Percentiles rank a stretch among this genome's conserved stretches.
phyloP scores from a whole-genome alignment of 2,113 vertebrate genomes.

The Orientallactaga bullata region DNA sequence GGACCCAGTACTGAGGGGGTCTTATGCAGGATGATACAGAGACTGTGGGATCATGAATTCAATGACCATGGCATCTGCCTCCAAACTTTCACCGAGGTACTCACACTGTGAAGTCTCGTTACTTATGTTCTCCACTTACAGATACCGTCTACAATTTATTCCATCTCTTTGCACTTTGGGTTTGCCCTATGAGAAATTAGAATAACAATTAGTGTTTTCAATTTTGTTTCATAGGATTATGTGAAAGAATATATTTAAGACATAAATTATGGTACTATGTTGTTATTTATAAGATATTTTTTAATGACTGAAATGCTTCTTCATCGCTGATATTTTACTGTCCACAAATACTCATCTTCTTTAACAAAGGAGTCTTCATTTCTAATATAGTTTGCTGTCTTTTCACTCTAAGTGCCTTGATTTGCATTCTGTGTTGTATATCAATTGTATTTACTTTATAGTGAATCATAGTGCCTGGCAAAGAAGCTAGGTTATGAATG shows the following conservation, averaged over 20 bases:
- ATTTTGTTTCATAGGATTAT: conserved; percentile 13
- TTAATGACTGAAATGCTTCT: neutral
- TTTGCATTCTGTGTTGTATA: neutral
- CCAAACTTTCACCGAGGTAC: neutral
- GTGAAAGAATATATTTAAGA: neutral
- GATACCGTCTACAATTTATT: neutral
- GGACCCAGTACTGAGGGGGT: too few species aligned
- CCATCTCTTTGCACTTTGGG: neutral
- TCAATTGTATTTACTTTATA: neutral
- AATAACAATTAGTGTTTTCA: neutral
- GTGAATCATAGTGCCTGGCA: neutral
- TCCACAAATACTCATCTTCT: neutral
- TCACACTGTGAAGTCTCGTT: neutral
- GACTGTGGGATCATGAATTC: too few species aligned
- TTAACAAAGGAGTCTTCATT: neutral
- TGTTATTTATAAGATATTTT: neutral
- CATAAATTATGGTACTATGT: neutral
- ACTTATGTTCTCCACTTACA: neutral
- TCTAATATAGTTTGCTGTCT: neutral
- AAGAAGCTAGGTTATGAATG: neutral
- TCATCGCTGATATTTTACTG: neutral
- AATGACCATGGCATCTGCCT: neutral
- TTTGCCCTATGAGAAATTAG: neutral
- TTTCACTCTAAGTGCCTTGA: neutral
- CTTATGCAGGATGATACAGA: too few species aligned